phyloP scores from a whole-genome alignment of 2,113 vertebrate species.

The Dipodomys merriami region DNA sequence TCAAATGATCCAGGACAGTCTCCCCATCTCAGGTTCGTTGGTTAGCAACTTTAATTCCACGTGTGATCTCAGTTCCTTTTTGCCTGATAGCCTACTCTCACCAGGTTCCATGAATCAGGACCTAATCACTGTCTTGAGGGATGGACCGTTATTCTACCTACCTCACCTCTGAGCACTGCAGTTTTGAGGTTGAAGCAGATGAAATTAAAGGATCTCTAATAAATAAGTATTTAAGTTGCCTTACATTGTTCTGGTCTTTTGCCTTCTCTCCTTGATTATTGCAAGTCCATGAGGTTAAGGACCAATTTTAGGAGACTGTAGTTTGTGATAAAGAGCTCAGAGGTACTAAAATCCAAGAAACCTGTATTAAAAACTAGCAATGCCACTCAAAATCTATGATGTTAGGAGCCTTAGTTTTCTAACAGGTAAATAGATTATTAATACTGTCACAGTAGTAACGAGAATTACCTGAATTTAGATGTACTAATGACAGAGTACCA shows the following conservation, averaged over 20 bases:
- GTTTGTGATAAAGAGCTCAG: not conserved
- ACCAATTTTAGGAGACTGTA: not conserved
- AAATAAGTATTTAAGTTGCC: not conserved
- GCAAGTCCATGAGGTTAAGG: not conserved
- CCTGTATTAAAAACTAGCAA: not conserved
- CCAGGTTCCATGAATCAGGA: not conserved
- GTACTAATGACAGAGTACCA: not conserved
- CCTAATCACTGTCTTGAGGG: accelerated
- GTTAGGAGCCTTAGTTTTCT: not conserved
- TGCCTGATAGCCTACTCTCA: not conserved
- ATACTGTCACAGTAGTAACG: not conserved
- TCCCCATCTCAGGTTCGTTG: not conserved
- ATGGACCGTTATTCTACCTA: not conserved
- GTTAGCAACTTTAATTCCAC: not conserved
- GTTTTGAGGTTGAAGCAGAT: not conserved
- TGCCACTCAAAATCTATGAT: not conserved
- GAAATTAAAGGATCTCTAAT: not conserved
- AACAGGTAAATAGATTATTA: not conserved
- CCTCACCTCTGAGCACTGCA: not conserved
- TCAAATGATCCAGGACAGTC: not conserved
- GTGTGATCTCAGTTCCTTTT: not conserved
- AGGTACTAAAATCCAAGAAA: not conserved
- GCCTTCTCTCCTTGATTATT: not conserved
- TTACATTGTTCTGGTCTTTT: not conserved
- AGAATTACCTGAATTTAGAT: not conserved